phyloP scores from a whole-genome alignment of 2,797 vertebrate genomes.

The Simalia tracyae region DNA sequence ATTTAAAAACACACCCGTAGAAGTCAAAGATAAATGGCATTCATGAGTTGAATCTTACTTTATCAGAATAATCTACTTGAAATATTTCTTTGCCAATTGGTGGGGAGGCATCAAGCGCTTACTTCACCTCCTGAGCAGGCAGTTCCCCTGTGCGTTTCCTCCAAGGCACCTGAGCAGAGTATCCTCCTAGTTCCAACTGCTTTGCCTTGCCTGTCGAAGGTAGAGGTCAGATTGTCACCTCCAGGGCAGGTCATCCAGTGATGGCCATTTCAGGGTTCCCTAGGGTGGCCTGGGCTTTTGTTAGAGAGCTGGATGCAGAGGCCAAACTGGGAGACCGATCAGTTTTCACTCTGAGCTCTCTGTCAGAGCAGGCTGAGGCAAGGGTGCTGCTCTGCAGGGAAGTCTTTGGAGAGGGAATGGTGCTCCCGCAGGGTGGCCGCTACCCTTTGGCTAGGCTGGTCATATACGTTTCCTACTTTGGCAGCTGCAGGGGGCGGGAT shows the following conservation, averaged over 20 bases:
- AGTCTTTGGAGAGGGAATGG: neutral
- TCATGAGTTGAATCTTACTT: neutral
- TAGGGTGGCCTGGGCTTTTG: neutral
- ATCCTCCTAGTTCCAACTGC: neutral
- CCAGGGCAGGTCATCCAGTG: neutral
- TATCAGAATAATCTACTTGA: neutral
- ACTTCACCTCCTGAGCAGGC: neutral
- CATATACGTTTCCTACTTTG: neutral
- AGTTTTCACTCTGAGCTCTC: neutral
- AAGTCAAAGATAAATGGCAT: neutral
- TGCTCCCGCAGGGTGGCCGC: neutral
- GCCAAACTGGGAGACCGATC: neutral
- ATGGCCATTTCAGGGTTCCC: neutral
- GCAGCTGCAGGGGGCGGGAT: neutral
- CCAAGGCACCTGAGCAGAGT: neutral
- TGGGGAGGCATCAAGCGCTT: neutral
- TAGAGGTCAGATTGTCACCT: no score
- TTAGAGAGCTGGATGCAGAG: neutral
- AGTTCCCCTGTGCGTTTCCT: neutral
- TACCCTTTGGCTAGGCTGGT: neutral
- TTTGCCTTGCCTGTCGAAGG: neutral
- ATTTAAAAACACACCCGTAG: no score
- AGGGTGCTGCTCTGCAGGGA: neutral
- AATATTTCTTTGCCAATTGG: neutral
- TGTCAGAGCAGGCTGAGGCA: neutral